Percentiles rank a stretch among this genome's conserved stretches.
phyloP scores from a whole-genome alignment of 1,140 invertebrate species.

The Caenorhabditis remanei region DNA sequence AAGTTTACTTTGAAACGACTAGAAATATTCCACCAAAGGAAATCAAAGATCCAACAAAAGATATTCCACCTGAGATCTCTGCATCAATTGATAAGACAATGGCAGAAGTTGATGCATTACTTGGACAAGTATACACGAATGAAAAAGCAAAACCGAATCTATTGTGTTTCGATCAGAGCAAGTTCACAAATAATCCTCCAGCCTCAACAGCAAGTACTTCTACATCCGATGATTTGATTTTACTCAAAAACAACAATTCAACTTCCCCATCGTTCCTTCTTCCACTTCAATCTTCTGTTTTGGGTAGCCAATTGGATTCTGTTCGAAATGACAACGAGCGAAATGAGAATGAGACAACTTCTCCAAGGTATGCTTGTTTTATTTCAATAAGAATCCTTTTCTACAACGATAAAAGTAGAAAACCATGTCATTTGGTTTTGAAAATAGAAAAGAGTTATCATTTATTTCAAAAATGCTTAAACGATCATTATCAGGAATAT shows the following conservation, averaged over 20 bases:
- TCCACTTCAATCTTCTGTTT: constrained; percentile 42
- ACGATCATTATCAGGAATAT: no score
- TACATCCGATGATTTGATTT: constrained; percentile 37
- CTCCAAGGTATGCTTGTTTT: constrained; percentile 40
- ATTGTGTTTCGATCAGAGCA: constrained; percentile 35
- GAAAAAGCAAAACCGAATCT: constrained; percentile 38
- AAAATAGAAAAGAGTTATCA: no score
- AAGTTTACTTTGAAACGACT: background rate
- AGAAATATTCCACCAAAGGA: background rate
- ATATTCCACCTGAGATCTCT: constrained; percentile 37
- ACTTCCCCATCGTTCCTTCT: constrained; percentile 53
- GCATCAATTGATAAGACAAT: constrained; percentile 46
- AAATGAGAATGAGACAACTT: constrained; percentile 35
- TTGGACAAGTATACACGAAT: constrained; percentile 36
- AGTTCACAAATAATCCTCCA: constrained; percentile 35
- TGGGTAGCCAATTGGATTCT: constrained; percentile 46
- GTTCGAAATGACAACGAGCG: constrained; percentile 7
- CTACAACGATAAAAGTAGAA: no score
- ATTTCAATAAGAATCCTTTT: background rate
- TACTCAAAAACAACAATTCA: constrained; percentile 33
- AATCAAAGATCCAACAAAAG: constrained; percentile 26
- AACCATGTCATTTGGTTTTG: no score
- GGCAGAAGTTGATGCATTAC: constrained; percentile 55
- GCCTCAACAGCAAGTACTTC: constrained; percentile 57
- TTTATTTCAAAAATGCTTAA: no score